Evolutionary conservation across 2,888 invertebrate genomes (phyloP).

Genomic region (Dryadula phaetusa): DNA sequence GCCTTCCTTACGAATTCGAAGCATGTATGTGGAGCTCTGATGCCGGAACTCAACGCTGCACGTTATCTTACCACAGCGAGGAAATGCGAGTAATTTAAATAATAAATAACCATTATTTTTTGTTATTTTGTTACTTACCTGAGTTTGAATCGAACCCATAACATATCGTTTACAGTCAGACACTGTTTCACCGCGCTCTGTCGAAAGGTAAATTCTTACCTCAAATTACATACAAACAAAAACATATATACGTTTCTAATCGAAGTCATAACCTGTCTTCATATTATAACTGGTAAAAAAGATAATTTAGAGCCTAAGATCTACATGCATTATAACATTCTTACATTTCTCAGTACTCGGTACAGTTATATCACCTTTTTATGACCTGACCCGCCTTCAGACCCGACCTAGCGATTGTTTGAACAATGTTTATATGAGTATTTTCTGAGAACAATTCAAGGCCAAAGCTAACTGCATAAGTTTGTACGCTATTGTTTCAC

Average conservation of each 20-base stretch:
- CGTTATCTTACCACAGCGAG: no score
- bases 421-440: conserved; percentile 14
- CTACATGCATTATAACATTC: background rate
- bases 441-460: conserved; percentile 63
- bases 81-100: no score
- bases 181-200: no score
- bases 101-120: no score
- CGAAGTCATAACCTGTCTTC: background rate
- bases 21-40: no score
- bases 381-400: conserved; percentile 20
- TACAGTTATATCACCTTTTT: conserved; percentile 19
- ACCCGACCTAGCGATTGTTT: conserved; percentile 19
- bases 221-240: background rate
- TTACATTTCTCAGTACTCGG: conserved; percentile 1
- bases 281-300: background rate
- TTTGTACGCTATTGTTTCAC: conserved; percentile 35
- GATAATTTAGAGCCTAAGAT: conserved; percentile 12
- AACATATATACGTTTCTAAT: background rate
- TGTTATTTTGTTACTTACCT: no score
- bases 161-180: no score
- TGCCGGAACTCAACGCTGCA: no score
- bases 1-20: no score
- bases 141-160: no score
- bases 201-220: no score
- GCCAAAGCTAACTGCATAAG: conserved; percentile 58